Evolutionary conservation across 2,797 vertebrate genomes (phyloP).

Genomic region (Hippocampus kuda): DNA sequence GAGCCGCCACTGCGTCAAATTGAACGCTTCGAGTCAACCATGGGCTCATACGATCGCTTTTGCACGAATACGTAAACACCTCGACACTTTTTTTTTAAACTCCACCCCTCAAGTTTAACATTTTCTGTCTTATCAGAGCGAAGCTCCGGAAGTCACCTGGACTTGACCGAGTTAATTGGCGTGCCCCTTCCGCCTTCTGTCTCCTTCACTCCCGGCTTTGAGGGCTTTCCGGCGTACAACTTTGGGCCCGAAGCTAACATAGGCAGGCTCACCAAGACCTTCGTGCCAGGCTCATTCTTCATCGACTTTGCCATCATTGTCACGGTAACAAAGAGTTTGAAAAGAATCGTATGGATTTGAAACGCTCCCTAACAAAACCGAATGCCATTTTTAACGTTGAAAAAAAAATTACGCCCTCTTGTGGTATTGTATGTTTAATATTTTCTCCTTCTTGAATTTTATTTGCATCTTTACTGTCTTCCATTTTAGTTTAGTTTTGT

Average conservation of each 20-base stretch:
- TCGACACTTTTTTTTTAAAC: neutral
- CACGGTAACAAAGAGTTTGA: constrained; percentile 53
- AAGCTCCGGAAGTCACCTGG: constrained; percentile 64
- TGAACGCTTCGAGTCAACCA: no score
- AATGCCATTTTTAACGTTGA: neutral
- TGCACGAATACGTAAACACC: neutral
- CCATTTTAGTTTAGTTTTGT: neutral
- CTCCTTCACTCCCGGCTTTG: constrained; percentile 77
- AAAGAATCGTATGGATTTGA: neutral
- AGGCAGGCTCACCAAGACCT: constrained; percentile 72
- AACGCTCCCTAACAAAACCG: neutral
- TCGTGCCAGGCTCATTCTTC: constrained; percentile 74
- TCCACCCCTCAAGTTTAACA: neutral
- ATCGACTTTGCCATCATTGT: constrained; percentile 74
- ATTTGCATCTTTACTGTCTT: neutral
- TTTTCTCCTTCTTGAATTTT: neutral
- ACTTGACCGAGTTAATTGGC: constrained; percentile 79
- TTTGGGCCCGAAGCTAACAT: constrained; percentile 78
- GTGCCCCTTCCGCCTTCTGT: constrained; percentile 81
- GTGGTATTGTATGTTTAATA: neutral
- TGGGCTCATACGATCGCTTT: no score
- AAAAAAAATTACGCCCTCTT: neutral
- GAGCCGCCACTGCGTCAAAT: no score
- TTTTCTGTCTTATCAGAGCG: constrained; percentile 57
- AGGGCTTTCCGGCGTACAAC: constrained; percentile 79